phyloP scores from a whole-genome alignment of 2,888 invertebrate species.

The Tortrix viridana region DNA sequence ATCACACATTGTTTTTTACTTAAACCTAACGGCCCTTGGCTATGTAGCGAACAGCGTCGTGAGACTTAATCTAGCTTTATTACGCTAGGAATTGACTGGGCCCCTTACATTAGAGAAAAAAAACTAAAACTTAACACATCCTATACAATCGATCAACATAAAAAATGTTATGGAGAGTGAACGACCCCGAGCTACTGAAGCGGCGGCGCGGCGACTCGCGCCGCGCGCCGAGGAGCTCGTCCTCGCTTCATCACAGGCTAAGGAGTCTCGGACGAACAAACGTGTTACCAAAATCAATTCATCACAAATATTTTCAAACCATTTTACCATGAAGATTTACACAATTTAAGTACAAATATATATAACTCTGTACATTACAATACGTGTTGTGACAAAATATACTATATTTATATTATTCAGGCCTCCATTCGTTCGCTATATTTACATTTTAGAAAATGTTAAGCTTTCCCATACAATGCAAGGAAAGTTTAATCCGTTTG shows the following conservation, averaged over 20 bases:
- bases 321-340: conserved; percentile 67
- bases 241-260: conserved; percentile 6
- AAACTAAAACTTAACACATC: conserved; percentile 73
- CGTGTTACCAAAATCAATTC: conserved; percentile 58
- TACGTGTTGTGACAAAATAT: conserved; percentile 73
- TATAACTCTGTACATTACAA: conserved; percentile 64
- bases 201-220: conserved; percentile 48
- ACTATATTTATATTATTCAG: conserved; percentile 69
- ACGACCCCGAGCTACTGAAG: conserved; percentile 54
- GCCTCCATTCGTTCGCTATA: conserved; percentile 75
- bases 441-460: conserved; percentile 63
- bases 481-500: conserved; percentile 23
- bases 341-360: conserved; percentile 67
- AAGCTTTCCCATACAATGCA: conserved; percentile 22
- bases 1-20: conserved; percentile 64
- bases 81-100: conserved; percentile 72
- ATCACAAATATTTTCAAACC: conserved; percentile 66
- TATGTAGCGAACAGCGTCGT: conserved; percentile 51
- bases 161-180: conserved; percentile 57
- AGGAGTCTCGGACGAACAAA: conserved; percentile 43
- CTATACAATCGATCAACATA: conserved; percentile 73
- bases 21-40: conserved; percentile 53
- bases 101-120: conserved; percentile 68
- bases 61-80: conserved; percentile 43
- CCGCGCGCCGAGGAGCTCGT: background rate